phyloP scores from a whole-genome alignment of 1,140 invertebrate species.

The Conus ventricosus region DNA sequence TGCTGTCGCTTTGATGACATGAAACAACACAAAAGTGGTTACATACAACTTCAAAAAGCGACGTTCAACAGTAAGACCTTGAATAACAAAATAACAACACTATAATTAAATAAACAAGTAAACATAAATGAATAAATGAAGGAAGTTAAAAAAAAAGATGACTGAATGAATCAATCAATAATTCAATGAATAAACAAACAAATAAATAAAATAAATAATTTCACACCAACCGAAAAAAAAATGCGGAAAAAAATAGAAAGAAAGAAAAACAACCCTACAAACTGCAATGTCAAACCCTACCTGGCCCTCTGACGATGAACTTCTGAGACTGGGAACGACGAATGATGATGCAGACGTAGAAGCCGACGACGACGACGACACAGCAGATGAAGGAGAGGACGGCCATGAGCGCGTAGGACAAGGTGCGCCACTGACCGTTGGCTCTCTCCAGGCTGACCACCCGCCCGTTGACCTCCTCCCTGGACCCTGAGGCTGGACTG shows the following conservation, averaged over 20 bases:
- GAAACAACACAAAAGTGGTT: no score
- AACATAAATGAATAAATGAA: no score
- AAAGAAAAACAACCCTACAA: background rate
- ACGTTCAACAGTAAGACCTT: no score
- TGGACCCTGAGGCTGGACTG: no score
- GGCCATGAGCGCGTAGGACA: slow-evolving; percentile 25
- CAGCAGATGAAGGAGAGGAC: slow-evolving; percentile 27
- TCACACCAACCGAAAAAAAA: background rate
- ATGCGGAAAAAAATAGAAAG: background rate
- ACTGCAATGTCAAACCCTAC: background rate
- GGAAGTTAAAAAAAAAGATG: no score
- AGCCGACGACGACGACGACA: slow-evolving; percentile 17
- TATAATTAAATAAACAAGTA: background rate
- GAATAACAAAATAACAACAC: no score
- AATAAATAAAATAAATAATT: background rate
- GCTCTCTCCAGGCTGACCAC: background rate
- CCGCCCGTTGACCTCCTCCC: no score
- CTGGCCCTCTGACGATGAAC: slow-evolving; percentile 8
- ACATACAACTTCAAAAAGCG: no score
- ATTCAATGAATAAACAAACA: background rate
- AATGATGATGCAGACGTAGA: slow-evolving; percentile 3
- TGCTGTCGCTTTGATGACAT: no score
- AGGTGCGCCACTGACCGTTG: background rate
- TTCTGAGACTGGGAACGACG: slow-evolving; percentile 2
- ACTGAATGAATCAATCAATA: no score